Conservation (phyloP, 1,140 invertebrate genomes). For the Choristoneura fumiferana region DNA sequence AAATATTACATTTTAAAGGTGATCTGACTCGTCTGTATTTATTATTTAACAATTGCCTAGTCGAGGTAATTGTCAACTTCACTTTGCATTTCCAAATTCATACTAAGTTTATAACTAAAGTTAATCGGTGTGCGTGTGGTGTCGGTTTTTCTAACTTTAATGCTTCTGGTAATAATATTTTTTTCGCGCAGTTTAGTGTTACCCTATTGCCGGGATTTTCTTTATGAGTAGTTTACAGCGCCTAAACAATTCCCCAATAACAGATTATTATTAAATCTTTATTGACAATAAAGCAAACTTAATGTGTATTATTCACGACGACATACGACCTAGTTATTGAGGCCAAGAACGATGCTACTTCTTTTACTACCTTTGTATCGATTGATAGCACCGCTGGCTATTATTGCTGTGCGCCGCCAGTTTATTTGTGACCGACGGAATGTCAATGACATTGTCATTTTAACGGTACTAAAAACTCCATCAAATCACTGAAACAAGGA, state of each 20-base stretch:
- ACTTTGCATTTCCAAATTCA: too few relatives aligned
- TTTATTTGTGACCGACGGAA: not conserved
- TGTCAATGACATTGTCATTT: not conserved
- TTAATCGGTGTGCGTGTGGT: too few relatives aligned
- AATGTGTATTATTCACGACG: conserved; percentile 2
- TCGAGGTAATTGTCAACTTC: too few relatives aligned
- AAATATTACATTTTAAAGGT: too few relatives aligned
- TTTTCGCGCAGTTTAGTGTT: too few relatives aligned
- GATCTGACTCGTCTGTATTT: too few relatives aligned
- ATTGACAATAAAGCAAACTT: conserved; percentile 8
- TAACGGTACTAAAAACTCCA: not conserved
- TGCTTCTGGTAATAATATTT: too few relatives aligned
- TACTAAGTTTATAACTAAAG: too few relatives aligned
- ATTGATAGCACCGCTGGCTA: not conserved
- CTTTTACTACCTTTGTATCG: conserved; percentile 1
- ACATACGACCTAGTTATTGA: conserved; percentile 1
- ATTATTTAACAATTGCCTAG: too few relatives aligned
- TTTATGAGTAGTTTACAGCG: not conserved
- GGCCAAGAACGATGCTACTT: conserved; percentile 9
- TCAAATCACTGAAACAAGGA: not conserved
- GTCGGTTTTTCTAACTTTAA: too few relatives aligned
- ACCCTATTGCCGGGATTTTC: too few relatives aligned
- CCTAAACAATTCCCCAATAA: not conserved
- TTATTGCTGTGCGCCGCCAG: not conserved
- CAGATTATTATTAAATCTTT: not conserved